Base-by-base conservation (phyloP, 2,797 vertebrate genomes). In the Merluccius polli region DNA sequence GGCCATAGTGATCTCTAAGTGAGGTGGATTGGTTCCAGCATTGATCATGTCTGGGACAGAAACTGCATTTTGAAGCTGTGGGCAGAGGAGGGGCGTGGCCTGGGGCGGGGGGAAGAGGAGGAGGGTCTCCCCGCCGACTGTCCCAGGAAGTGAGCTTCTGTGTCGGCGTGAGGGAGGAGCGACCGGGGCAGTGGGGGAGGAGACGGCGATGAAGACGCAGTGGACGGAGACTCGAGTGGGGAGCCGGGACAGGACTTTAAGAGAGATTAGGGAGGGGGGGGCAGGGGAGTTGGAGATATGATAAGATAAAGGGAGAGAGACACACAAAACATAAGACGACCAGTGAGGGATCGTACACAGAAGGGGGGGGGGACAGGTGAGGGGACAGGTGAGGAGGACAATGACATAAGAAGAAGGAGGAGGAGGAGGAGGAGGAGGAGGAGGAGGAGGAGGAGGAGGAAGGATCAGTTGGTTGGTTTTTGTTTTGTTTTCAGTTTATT, bases 281-380 rank as follows among this genome's bases (percentile, higher is more conserved):
- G n/a, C n/a, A n/a, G n/a, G n/a, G n/a, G n/a, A n/a, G n/a, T n/a
- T n/a, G 79, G 81, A 71, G 86, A 82, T 80, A 74, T 71, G 92
- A 93, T 91, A 74, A 59, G 92, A 93, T 91, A 95, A 78, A 75
- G 70, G 68, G 75, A 83, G 90, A 90, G 83, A 89, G 92, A 93
- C 93, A 78, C 24, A 71, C 11, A 30, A 38, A 29, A 35, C 29
- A 44, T 16, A 29, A 27, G 13, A 73, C 15, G 7, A 32, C 36
- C 15, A 36, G 32, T 63, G n/a, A 52, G 21, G n/a, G 48, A 52
- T 21, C 41, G 48, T 67, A 32, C 27, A 69, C 29, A 18, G 67
- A 80, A 70, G 41, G 70, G 74, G 77, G 74, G 75, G 74, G 72
- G 82, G 68, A 33, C 48, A 71, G 68, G 38, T 52, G 73, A 30